Evolutionary conservation across 2,888 invertebrate genomes (phyloP).

Genomic region (Acrocyrtus sp.): DNA sequence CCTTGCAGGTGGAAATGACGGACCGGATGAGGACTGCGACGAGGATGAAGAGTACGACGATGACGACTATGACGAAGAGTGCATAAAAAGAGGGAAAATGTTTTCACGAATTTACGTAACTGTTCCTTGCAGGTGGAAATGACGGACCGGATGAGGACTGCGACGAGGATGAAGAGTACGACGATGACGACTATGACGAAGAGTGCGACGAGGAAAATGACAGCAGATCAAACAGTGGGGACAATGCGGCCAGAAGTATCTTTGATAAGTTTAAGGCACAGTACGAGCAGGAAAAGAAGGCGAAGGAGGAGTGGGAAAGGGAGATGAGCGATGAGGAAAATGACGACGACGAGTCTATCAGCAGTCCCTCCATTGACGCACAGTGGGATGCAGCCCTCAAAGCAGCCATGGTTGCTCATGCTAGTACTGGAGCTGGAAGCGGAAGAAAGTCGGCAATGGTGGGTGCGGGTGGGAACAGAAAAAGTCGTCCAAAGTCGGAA

Average conservation of each 20-base stretch:
- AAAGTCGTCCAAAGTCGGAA: constrained; percentile 43
- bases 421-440: too few species aligned
- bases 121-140: neutral
- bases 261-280: constrained; percentile 62
- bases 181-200: constrained; percentile 39
- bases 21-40: constrained; percentile 23
- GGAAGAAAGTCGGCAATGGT: constrained; percentile 30
- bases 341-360: constrained; percentile 43
- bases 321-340: constrained; percentile 57
- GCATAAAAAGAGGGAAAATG: neutral
- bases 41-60: constrained; percentile 1
- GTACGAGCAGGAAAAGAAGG: constrained; percentile 61
- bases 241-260: constrained; percentile 49
- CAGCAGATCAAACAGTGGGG: constrained; percentile 31
- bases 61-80: constrained; percentile 7
- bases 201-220: constrained; percentile 45
- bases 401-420: constrained; percentile 14
- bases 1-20: constrained; percentile 14
- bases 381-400: constrained; percentile 47
- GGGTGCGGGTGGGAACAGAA: constrained; percentile 12
- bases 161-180: constrained; percentile 24
- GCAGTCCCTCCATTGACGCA: constrained; percentile 43
- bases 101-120: neutral
- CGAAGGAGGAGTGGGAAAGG: constrained; percentile 59
- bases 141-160: constrained; percentile 37